phyloP scores from a whole-genome alignment of 2,113 vertebrate genomes.

The Microtus richardsoni region DNA sequence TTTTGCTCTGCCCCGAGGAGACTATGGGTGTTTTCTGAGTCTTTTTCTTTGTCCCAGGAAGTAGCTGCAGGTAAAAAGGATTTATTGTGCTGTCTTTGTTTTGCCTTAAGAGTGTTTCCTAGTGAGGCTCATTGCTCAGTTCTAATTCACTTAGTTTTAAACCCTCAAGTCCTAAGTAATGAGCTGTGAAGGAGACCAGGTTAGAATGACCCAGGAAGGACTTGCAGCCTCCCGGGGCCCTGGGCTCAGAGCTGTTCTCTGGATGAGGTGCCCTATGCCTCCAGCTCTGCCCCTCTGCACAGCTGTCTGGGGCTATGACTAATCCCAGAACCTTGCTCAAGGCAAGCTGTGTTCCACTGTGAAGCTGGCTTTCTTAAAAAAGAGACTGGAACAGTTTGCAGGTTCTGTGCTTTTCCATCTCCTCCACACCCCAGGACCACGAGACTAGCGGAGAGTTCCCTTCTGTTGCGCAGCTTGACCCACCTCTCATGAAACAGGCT shows the following conservation, averaged over 20 bases:
- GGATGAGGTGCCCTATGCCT: not conserved
- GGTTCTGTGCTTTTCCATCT: conserved; percentile 57
- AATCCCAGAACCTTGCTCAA: conserved; percentile 39
- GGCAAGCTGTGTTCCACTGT: conserved; percentile 9
- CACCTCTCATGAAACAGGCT: conserved; percentile 21
- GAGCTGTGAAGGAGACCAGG: conserved; percentile 69
- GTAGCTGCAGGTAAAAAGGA: not conserved
- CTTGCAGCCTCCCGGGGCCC: not conserved
- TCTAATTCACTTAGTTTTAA: conserved; percentile 60
- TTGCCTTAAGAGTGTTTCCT: conserved; percentile 36
- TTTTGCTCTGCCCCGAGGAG: not conserved
- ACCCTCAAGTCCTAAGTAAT: conserved; percentile 51
- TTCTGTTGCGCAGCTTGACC: conserved; percentile 71
- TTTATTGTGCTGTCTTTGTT: not conserved
- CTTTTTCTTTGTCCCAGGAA: not conserved
- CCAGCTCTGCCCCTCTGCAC: not conserved
- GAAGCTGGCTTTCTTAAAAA: conserved; percentile 69
- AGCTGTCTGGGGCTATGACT: not conserved
- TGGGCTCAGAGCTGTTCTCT: not conserved
- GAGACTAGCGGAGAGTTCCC: conserved; percentile 59
- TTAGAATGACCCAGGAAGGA: conserved; percentile 37
- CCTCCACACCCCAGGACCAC: conserved; percentile 57
- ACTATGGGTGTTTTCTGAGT: not conserved
- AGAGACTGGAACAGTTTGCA: conserved; percentile 71
- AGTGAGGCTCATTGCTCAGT: conserved; percentile 19